A percentile compares a stretch with the other conserved stretches of the same genome.
These are phyloP conservation scores for Syrmaticus mikado DNA, from an alignment of 2,113 vertebrate species.

Conservation along the genomic window DNA sequence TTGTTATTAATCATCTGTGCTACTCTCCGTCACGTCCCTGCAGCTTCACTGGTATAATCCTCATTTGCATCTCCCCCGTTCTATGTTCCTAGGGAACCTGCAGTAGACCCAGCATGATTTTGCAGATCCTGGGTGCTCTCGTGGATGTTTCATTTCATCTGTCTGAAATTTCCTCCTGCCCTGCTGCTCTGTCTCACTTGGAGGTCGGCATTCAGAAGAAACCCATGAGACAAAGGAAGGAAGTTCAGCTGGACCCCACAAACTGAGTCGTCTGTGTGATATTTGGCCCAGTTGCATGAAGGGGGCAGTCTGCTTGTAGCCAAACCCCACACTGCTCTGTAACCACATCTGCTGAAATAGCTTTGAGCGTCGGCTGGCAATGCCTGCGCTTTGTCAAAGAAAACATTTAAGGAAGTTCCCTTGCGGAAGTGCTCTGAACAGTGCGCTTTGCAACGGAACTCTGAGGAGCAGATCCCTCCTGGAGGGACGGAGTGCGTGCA, in stretches of 20 bases:
- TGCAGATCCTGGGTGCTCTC: not conserved
- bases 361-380: not conserved
- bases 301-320: slow-evolving; percentile 49
- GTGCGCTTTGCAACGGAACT: not conserved
- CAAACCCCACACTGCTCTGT: not conserved
- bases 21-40: not conserved
- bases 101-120: rapidly evolving
- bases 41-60: not conserved
- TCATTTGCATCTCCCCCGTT: not conserved
- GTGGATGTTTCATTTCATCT: not conserved
- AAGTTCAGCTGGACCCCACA: not conserved
- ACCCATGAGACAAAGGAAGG: not conserved
- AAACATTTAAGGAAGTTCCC: slow-evolving; percentile 66
- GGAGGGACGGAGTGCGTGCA: not conserved
- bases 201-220: not conserved
- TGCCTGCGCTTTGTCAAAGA: slow-evolving; percentile 42
- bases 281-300: not conserved
- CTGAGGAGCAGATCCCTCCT: not conserved
- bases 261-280: not conserved
- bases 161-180: not conserved
- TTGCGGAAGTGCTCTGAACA: slow-evolving; percentile 38
- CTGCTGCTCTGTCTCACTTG: not conserved
- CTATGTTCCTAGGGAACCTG: not conserved
- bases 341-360: slow-evolving; percentile 24
- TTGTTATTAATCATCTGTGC: not conserved